A percentile compares a stretch with the other conserved stretches of the same genome.
phyloP scores from a whole-genome alignment of 2,888 invertebrate species.

The Hypomecis punctinalis region DNA sequence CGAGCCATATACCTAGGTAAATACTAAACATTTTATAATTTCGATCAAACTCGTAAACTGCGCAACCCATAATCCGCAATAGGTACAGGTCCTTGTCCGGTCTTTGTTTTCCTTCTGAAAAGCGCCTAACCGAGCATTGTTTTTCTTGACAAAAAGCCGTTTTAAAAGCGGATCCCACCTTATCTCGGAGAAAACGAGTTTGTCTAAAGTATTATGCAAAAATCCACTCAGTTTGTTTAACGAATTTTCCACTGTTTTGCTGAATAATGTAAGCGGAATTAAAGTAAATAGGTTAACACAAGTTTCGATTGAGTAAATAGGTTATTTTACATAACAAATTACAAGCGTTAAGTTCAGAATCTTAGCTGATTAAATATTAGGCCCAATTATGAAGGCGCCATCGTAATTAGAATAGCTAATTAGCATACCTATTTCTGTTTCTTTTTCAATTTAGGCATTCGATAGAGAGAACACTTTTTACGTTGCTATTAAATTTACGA shows the following conservation, averaged over 20 bases:
- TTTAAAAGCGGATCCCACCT: conserved; percentile 49
- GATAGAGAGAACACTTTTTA: too few species aligned
- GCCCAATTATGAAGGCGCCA: too few species aligned
- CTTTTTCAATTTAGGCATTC: too few species aligned
- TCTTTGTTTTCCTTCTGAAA: conserved; percentile 43
- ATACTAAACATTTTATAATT: background rate
- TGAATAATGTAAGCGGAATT: conserved; percentile 17
- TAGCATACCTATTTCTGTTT: too few species aligned
- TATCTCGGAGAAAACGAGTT: conserved; percentile 55
- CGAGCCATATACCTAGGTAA: too few species aligned
- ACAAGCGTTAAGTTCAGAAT: too few species aligned
- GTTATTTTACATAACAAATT: background rate
- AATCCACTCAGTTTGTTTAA: conserved; percentile 47
- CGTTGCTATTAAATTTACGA: too few species aligned
- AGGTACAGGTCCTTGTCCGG: conserved; percentile 1
- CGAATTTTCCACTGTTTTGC: conserved; percentile 40
- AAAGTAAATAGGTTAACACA: conserved; percentile 18
- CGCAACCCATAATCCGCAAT: background rate
- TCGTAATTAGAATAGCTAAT: too few species aligned
- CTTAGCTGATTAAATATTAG: too few species aligned
- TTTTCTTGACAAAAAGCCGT: conserved; percentile 53
- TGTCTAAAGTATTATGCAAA: conserved; percentile 51
- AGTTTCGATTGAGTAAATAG: background rate
- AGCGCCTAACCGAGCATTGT: conserved; percentile 50
- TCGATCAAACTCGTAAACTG: background rate